Evolutionary conservation across 1,140 invertebrate genomes (phyloP).

Genomic region (Psilanteris sp.): DNA sequence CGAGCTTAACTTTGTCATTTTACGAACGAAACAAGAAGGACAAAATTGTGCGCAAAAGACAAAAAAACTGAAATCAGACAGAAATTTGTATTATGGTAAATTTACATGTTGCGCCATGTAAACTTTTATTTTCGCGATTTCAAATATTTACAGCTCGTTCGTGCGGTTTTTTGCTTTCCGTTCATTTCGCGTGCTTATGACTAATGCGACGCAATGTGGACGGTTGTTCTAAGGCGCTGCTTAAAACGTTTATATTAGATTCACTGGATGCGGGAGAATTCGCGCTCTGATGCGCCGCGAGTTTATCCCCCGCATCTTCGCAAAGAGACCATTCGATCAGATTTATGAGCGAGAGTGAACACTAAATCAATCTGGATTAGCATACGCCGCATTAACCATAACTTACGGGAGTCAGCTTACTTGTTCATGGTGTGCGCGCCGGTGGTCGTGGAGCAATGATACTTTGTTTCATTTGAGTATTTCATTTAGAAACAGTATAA

Average conservation of each 20-base stretch:
- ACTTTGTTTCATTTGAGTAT: constrained; percentile 29
- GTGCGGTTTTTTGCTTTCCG: constrained; percentile 6
- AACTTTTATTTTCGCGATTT: constrained; percentile 22
- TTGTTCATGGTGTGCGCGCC: constrained; percentile 28
- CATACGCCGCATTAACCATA: constrained; percentile 74
- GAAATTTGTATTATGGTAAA: constrained; percentile 54
- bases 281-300: constrained; percentile 22
- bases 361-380: constrained; percentile 77
- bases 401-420: constrained; percentile 64
- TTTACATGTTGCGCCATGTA: constrained; percentile 17
- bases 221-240: neutral
- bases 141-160: too few relatives aligned
- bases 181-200: too few relatives aligned
- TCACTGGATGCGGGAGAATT: constrained; percentile 6
- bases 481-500: constrained; percentile 25
- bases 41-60: constrained; percentile 9
- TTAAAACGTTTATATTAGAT: constrained; percentile 18
- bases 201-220: too few relatives aligned
- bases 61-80: constrained; percentile 10
- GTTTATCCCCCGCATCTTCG: constrained; percentile 58
- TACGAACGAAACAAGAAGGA: constrained; percentile 27
- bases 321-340: constrained; percentile 52
- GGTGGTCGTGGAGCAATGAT: constrained; percentile 31
- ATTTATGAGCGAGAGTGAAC: constrained; percentile 70
- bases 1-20: constrained; percentile 63